These are phyloP conservation scores for Psophia crepitans DNA, from an alignment of 2,113 vertebrate genomes.

Conservation along the genomic window DNA sequence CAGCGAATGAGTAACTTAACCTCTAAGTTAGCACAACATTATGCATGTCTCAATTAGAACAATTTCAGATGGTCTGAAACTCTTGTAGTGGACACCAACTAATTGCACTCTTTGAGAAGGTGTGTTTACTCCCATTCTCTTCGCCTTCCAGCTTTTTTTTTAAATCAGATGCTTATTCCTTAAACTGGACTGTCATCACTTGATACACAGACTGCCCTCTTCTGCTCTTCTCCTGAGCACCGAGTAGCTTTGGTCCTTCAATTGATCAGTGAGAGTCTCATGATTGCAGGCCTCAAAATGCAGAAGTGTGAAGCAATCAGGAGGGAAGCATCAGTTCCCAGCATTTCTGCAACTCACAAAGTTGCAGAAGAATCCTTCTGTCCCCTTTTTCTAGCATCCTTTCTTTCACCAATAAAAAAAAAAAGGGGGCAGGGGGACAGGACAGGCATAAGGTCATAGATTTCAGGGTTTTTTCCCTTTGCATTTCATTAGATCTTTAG, in stretches of 20 bases:
- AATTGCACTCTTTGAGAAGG: neutral
- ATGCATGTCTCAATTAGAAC: neutral
- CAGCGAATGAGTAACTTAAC: neutral
- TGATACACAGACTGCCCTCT: neutral
- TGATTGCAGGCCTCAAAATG: neutral
- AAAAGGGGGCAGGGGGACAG: neutral
- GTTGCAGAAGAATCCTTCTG: neutral
- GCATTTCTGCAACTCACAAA: neutral
- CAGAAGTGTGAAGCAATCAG: neutral
- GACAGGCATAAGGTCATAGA: neutral
- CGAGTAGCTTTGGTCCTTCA: neutral
- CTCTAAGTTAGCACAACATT: neutral
- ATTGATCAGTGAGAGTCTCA: neutral
- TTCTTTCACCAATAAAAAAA: neutral
- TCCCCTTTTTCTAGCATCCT: neutral
- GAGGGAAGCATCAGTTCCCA: neutral
- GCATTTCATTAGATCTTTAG: neutral
- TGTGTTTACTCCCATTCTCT: neutral
- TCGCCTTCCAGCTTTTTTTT: neutral
- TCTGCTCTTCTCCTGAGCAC: neutral
- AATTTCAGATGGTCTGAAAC: neutral
- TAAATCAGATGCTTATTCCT: neutral
- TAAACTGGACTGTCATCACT: neutral
- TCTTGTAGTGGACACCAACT: neutral
- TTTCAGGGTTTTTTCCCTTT: neutral